These are phyloP conservation scores for Falco naumanni DNA, from an alignment of 2,797 vertebrate species.

Conservation along the genomic window DNA sequence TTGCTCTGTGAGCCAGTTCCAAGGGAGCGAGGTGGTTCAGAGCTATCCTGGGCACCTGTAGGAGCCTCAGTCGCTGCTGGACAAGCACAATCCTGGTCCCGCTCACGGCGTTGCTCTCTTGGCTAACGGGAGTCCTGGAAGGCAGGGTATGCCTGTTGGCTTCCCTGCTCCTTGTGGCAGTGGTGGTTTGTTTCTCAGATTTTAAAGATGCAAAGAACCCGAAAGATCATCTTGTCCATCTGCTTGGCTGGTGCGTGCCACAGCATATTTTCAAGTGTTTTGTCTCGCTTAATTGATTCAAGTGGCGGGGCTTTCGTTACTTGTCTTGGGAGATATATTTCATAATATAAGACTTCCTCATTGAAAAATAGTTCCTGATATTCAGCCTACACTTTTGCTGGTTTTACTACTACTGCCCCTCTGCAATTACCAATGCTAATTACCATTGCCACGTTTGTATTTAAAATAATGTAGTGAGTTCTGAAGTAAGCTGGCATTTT, in stretches of 20 bases:
- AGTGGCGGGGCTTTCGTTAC: not conserved
- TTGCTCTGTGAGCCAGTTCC: not conserved
- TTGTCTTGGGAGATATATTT: not conserved
- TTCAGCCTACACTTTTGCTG: not conserved
- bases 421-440: not conserved
- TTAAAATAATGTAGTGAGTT: not conserved
- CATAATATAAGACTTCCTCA: not conserved
- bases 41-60: too few species aligned
- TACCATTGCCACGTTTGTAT: not conserved
- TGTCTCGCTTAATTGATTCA: not conserved
- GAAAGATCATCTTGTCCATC: not conserved
- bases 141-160: not conserved
- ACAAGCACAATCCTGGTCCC: fast-evolving
- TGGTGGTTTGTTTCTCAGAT: not conserved
- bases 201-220: not conserved
- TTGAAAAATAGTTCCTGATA: not conserved
- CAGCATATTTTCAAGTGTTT: not conserved
- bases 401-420: not conserved
- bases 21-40: fast-evolving
- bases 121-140: fast-evolving
- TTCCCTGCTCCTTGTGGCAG: not conserved
- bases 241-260: not conserved
- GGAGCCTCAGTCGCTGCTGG: fast-evolving
- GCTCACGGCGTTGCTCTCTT: not conserved
- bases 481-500: not conserved